A percentile compares a stretch with the other conserved stretches of the same genome.
phyloP scores from a whole-genome alignment of 2,888 invertebrate species.

The Branchellion lobata region DNA sequence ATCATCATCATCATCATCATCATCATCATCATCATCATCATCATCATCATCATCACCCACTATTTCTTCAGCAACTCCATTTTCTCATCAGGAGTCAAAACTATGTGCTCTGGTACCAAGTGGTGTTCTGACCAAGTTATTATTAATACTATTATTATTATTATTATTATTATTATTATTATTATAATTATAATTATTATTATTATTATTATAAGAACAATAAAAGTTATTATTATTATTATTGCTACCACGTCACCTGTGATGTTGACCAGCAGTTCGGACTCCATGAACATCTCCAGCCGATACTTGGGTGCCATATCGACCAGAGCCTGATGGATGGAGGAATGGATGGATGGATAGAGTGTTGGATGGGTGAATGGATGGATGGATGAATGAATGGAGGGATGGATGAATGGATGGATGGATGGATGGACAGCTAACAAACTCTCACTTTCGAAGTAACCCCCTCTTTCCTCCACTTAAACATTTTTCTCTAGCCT shows the following conservation, averaged over 20 bases:
- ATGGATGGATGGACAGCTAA: too few relatives aligned
- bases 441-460: too few relatives aligned
- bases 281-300: slow-evolving; percentile 79
- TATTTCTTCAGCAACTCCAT: slow-evolving; percentile 89
- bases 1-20: neutral
- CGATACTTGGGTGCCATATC: slow-evolving; percentile 99
- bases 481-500: too few relatives aligned
- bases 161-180: too few relatives aligned
- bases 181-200: too few relatives aligned
- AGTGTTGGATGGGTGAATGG: too few relatives aligned
- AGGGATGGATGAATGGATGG: too few relatives aligned
- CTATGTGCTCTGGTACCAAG: slow-evolving; percentile 96
- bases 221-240: neutral
- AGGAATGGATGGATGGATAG: too few relatives aligned
- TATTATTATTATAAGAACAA: slow-evolving; percentile 47
- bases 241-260: slow-evolving; percentile 95
- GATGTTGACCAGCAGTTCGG: slow-evolving; percentile 93
- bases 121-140: slow-evolving; percentile 55
- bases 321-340: slow-evolving; percentile 85
- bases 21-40: neutral
- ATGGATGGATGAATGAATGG: too few relatives aligned
- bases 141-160: too few relatives aligned
- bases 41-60: slow-evolving; percentile 62
- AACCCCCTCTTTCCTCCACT: too few relatives aligned
- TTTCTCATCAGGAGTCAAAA: slow-evolving; percentile 96